Evolutionary conservation across 2,888 invertebrate genomes (phyloP), one percentile per base, ranked within the genome.

Genomic region (Phaedon cochleariae): DNA sequence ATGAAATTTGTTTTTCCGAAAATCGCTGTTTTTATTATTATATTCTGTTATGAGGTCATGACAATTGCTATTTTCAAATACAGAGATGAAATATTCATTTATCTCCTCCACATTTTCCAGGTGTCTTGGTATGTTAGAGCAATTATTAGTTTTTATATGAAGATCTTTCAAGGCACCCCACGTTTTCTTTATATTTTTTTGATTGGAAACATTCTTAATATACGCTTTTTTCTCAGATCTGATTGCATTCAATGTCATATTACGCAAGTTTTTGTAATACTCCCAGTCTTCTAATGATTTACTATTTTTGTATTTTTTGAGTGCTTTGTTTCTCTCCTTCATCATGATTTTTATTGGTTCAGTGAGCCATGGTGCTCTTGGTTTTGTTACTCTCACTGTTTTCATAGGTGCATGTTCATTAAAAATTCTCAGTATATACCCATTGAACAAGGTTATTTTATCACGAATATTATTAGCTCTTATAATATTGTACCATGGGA

Each of bases 331-430:
- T 3, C 64, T 20, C 10, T 59, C 34, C 12, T 15, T 29, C 45
- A 57, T 37, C 12, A 67, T 29, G 6, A 31, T 34, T 54, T 59
- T 60, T 6, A 67, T 17, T 21, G 18, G 22, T n/a, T 31, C 26
- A 15, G 55, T 67, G n/a, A 63, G 21, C 64, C 60, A 67, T 1
- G 63, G 59, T 15, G 65, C 62, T 17, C 15, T 37, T 6, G 53
- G 41, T 59, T 68, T 65, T 18, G 49, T 64, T 34, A 64, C 46
- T 6, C 26, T 15, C 6, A 51, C 20, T 12, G 5, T 51, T 26
- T 2, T 29, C 15, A 0, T 26, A 26, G 26, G 26, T 22, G 18
- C 17, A 51, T 26, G n/a, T 2, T 22, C 10, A 17, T 51, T 10
- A 15, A 51, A 51, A 5, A 51, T 9, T 51, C 17, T 2, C 12